Evolutionary conservation across 1,140 invertebrate genomes (phyloP), one percentile per base, ranked within the genome.

Genomic region (Stenopsyche tienmushanensis): DNA sequence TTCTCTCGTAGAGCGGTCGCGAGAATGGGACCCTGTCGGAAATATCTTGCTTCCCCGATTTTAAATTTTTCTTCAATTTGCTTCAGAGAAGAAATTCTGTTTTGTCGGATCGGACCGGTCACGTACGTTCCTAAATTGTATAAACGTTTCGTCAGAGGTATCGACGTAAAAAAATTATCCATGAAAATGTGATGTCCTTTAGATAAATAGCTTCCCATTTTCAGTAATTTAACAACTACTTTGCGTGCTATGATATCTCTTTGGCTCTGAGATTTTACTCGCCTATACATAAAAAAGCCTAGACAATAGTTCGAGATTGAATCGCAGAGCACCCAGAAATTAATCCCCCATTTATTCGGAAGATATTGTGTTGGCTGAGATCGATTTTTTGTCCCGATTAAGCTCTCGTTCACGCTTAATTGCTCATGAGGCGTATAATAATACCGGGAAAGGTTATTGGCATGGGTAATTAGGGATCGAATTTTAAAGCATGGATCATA

Each of bases 161-260:
- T 34, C n/a, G 54, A 34, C 9, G 18, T 20, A 23, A 53, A 53
- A 53, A 53, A 53, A 13, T 57, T 34, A 21, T 57, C 54, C 54
- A 57, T 57, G 39, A 57, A 57, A 18, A 57, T 44, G 34, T 57
- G 54, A 57, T 57, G 18, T 13, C 54, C 29, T 39, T 57, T 57
- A 57, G 3, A n/a, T 18, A 57, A 57, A 57, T 57, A 57, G 18
- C 34, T 39, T 7, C 29, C 54, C 54, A 18, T 41, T n/a, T 15
- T 17, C 29, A 57, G 34, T 34, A 57, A 57, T 34, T 39, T 57
- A 3, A 26, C 34, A 10, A 57, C 54, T 39, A 39, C 18, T 18
- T 21, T 57, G 18, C 17, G 54, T 9, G 54, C 54, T 21, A 34
- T 57, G 3, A 3, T 7, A 57, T 57, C 39, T 57, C 54, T 13